Base-by-base conservation (phyloP, 2,797 vertebrate genomes). In the Acanthurus lineatus region DNA sequence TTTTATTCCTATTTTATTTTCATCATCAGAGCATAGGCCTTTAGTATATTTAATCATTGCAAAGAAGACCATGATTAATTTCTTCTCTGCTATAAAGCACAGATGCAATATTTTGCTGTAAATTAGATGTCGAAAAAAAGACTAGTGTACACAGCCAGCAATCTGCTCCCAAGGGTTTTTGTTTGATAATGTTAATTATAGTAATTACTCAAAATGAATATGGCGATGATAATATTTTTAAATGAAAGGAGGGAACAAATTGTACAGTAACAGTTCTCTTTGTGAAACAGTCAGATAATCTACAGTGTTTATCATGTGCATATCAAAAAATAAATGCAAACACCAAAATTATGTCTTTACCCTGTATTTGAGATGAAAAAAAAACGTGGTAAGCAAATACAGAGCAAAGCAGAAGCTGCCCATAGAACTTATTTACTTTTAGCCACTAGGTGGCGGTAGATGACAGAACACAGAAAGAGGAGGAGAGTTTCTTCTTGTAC, bases 361-460 rank as follows among this genome's bases (percentile, higher is more conserved):
- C 14, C 10, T 61, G n/a, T 71, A 2, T 28, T 9, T 45, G 9
- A 69, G 11, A 48, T 54, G 9, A 72, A 51, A 1, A 64, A 12
- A 45, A 72, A 7, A 1, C 35, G 8, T 64, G 35, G 35, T 19
- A 28, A 25, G 76, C 77, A 87, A 88, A 14, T 47, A 5, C 19
- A 67, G 28, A 73, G 19, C 5, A 40, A 3, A 32, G 0, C 16
- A 22, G n/a, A 65, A 65, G 19, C 9, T 40, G n/a, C 16, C 32
- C 52, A 5, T 5, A 42, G 8, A 54, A 45, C 54, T 63, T 47
- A 20, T 72, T 62, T 17, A 38, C 32, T 40, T 49, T 52, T 40
- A 4, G 72, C 89, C 93, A 91, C 92, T 90, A 93, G 93, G 88
- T 89, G 92, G 93, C 40, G 89, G 4, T 76, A 87, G 44, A 86